These are phyloP conservation scores for Anorthoa munda DNA, from an alignment of 2,888 invertebrate genomes.

Conservation along the genomic window DNA sequence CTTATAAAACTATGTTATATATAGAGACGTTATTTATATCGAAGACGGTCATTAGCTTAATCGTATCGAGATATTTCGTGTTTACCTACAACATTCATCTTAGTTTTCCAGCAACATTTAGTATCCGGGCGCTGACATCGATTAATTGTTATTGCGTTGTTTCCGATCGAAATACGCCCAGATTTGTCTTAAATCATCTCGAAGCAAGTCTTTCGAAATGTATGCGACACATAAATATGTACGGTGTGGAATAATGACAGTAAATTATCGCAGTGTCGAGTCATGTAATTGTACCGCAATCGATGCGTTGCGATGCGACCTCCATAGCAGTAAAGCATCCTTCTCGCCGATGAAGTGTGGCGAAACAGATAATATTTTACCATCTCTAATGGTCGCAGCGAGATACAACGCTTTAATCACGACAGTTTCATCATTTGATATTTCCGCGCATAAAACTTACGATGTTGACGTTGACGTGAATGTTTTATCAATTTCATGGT, in stretches of 20 bases:
- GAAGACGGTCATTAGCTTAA: conserved; percentile 61
- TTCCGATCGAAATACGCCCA: conserved; percentile 65
- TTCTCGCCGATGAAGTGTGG: conserved; percentile 70
- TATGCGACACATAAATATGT: conserved; percentile 74
- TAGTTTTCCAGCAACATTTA: conserved; percentile 58
- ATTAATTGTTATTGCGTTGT: conserved; percentile 70
- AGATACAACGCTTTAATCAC: conserved; percentile 53
- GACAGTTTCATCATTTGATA: conserved; percentile 42
- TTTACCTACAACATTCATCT: conserved; percentile 58
- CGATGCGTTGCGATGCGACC: conserved; percentile 77
- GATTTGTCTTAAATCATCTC: conserved; percentile 64
- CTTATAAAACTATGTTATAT: conserved; percentile 41
- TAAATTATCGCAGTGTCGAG: conserved; percentile 81
- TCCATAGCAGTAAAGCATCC: conserved; percentile 77
- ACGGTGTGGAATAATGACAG: conserved; percentile 78
- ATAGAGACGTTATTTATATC: conserved; percentile 40
- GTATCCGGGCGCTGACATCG: conserved; percentile 58
- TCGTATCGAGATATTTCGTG: conserved; percentile 60
- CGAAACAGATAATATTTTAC: conserved; percentile 71
- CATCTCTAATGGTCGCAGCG: conserved; percentile 60
- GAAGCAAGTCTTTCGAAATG: conserved; percentile 69
- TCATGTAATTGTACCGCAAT: conserved; percentile 82
- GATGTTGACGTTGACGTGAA: conserved; percentile 15
- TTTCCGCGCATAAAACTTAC: conserved; percentile 18
- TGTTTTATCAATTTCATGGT: conserved; percentile 11